Percentiles rank a stretch among this genome's conserved stretches.
Evolutionary conservation across 1,140 invertebrate genomes (phyloP).

Genomic region (Plectrocnemia conspersa): DNA sequence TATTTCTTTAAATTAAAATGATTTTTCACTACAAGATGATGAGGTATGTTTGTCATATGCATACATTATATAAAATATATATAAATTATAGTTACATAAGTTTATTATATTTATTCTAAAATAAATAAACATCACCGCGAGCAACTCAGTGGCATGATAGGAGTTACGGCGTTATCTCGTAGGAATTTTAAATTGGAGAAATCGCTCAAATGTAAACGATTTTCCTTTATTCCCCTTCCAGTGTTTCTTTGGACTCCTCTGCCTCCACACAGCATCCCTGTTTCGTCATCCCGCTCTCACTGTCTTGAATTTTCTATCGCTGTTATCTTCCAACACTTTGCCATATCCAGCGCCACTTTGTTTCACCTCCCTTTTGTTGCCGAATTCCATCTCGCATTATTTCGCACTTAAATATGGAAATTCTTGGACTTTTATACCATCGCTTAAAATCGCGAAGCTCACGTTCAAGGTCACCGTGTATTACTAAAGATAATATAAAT

Average conservation of each 20-base stretch:
- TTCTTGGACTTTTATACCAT: conserved; percentile 3
- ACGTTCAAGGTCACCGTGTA: not conserved
- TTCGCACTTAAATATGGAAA: conserved; percentile 33
- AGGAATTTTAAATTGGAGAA: conserved; percentile 57
- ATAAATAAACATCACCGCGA: conserved; percentile 17
- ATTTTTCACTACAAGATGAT: no score
- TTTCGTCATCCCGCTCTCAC: conserved; percentile 20
- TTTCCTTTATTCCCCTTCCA: conserved; percentile 54
- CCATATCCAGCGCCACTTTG: conserved; percentile 28
- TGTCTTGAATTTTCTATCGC: not conserved
- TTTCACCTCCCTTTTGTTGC: conserved; percentile 28
- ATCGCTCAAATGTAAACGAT: conserved; percentile 57
- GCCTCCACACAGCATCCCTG: conserved; percentile 49
- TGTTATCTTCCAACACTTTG: conserved; percentile 10
- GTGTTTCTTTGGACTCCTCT: conserved; percentile 46
- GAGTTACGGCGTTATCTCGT: conserved; percentile 50
- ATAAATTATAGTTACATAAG: no score
- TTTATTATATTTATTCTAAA: no score
- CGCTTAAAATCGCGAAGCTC: conserved; percentile 3
- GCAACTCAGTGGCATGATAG: conserved; percentile 22
- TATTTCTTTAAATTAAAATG: no score
- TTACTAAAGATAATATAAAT: no score
- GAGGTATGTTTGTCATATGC: no score
- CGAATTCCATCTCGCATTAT: conserved; percentile 29
- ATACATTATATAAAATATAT: no score